Percentiles rank a stretch among this genome's conserved stretches.
Conservation (phyloP, 1,140 invertebrate genomes). For the Zaprionus lachaisei region DNA sequence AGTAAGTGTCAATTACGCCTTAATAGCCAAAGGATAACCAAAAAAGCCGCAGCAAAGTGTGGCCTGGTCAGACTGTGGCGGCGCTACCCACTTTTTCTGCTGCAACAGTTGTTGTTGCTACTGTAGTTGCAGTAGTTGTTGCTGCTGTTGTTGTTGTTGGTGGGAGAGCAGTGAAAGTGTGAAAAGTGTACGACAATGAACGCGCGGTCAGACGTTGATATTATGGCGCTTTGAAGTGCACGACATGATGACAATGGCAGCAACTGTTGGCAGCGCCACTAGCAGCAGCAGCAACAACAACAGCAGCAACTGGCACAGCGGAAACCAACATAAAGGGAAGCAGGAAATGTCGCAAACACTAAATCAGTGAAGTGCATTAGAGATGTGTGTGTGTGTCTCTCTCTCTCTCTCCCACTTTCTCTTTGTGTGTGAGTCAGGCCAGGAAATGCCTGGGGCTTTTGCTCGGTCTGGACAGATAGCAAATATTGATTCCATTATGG, state of each 20-base stretch:
- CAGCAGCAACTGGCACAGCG: slow-evolving; percentile 32
- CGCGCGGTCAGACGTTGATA: slow-evolving; percentile 68
- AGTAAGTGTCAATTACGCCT: slow-evolving; percentile 79
- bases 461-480: slow-evolving; percentile 39
- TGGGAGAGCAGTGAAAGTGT: slow-evolving; percentile 58
- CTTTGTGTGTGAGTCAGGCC: slow-evolving; percentile 20
- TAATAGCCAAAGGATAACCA: slow-evolving; percentile 78
- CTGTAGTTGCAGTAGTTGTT: slow-evolving; percentile 26
- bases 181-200: slow-evolving; percentile 66
- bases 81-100: slow-evolving; percentile 27
- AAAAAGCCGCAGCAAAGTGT: slow-evolving; percentile 80
- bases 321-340: slow-evolving; percentile 70
- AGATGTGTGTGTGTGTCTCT: slow-evolving; percentile 21
- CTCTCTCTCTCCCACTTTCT: neutral
- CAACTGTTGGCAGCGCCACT: slow-evolving; percentile 34
- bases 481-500: slow-evolving; percentile 71
- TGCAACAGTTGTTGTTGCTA: slow-evolving; percentile 15
- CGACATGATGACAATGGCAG: slow-evolving; percentile 54
- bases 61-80: slow-evolving; percentile 62
- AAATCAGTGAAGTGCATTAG: slow-evolving; percentile 79
- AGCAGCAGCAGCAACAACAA: slow-evolving; percentile 16
- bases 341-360: slow-evolving; percentile 77
- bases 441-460: slow-evolving; percentile 51
- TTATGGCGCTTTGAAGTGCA: slow-evolving; percentile 73
- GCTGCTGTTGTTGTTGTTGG: slow-evolving; percentile 3